Evolutionary conservation across 2,797 vertebrate genomes (phyloP), one percentile per base, ranked within the genome.

Genomic region (Clarias laeviceps): DNA sequence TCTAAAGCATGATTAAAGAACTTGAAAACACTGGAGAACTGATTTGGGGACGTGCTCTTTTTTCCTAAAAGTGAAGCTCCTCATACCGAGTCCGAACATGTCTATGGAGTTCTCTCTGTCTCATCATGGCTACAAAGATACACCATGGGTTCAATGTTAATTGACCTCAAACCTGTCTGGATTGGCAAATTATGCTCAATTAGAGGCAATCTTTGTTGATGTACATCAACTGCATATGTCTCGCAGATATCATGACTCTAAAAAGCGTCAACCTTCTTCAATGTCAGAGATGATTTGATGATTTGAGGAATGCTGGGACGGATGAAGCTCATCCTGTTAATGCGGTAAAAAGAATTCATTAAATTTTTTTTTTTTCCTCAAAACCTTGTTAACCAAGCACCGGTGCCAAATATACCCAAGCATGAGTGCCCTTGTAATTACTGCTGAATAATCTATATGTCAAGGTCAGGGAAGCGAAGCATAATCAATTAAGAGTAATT

Each of bases 401-500:
- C 69, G 20, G 17, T 73, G 80, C 72, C 82, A 78, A 69, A 87
- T 87, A 64, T 70, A 83, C 86, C 68, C 78, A 61, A 76, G 78
- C 86, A 0, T 54, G 76, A 80, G 87, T 81, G 85, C 86, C 87
- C 70, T 50, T 82, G 50, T 90, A 87, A 90, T 89, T 82, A 87
- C 73, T 74, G 84, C 54, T 87, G 86, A 87, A 88, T 85, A 20
- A 34, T 90, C 88, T 84, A 90, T 84, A 80, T 11, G 45, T 89
- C 84, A 88, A 88, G 83, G 76, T 80, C 77, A 59, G 73, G 50
- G 37, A 86, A 80, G 84, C 37, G 82, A 90, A 81, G 84, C 73
- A 57, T 83, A 87, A 91, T 88, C 90, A 92, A 89, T 91, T 86
- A 90, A 84, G 88, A 90, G 87, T 89, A 92, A 94, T 90, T 90